Base-by-base conservation (phyloP, 2,888 invertebrate species). In the Drosophila emarginata region DNA sequence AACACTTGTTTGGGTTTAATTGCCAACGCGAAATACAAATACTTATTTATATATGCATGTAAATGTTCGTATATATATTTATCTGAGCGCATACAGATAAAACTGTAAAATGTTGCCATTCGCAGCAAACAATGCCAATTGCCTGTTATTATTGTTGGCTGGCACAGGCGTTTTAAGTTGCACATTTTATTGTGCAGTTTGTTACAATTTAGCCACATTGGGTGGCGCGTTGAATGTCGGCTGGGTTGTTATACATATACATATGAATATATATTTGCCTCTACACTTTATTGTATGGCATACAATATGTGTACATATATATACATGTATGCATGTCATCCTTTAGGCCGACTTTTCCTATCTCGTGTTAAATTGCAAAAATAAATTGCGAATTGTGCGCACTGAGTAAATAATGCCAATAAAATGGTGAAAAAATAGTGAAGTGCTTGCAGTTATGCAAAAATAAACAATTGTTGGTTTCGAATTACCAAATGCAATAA, bases 1-100 rank as follows among this genome's bases (percentile, higher is more conserved):
- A 78, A 59, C 74, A 78, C 77, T 86, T 87, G 81, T 89, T 89
- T 86, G 77, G 88, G 88, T 83, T 90, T 89, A 89, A 90, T 89
- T 90, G 90, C 90, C 79, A 89, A 76, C 78, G 81, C 77, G 86
- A 81, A 83, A 67, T 74, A 65, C 63, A 45, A 52, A 64, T 64
- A 23, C 50, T 32, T 18, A 32, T 18, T 12, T 45, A 52, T 15
- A 37, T 36, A 32, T 39, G 59, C 52, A 59, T 53, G 28, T 61
- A 67, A 66, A 64, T 12, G 11, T 59, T 40, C 2, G 9, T 6
- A 52, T 40, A 18, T 21, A 15, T 28, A 14, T 18, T 6, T 50
- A 14, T 50, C 5, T 52, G 23, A 40, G 14, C 52, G 23, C 18
- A 36, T 58, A 50, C 21, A 45, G 36, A 36, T 50, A 50, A 63